Conservation (phyloP, 2,888 invertebrate genomes). For the Ommatoiulus sabulosus region DNA sequence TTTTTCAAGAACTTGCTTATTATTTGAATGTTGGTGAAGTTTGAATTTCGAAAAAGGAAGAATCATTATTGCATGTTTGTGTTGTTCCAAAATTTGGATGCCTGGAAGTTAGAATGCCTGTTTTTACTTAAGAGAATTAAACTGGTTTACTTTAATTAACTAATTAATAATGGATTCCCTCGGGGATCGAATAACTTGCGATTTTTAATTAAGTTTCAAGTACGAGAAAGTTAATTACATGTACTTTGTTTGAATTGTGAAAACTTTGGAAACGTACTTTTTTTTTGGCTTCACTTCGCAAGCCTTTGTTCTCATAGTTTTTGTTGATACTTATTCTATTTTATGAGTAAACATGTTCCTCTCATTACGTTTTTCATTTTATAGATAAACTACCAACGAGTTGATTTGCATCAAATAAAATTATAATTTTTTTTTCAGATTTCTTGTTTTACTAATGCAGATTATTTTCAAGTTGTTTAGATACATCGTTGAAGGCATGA, state of each 20-base stretch:
- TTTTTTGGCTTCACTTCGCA: background rate
- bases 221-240: background rate
- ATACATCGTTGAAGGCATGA: background rate
- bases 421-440: background rate
- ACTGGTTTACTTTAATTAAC: background rate
- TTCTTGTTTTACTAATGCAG: background rate
- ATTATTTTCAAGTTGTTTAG: background rate
- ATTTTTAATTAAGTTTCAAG: conserved; percentile 21
- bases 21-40: background rate
- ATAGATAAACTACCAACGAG: background rate
- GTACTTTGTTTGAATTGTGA: too few relatives aligned
- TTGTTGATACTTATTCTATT: background rate
- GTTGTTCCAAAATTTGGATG: too few relatives aligned
- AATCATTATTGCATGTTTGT: background rate
- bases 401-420: background rate
- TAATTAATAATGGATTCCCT: conserved; percentile 11
- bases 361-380: background rate
- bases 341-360: background rate
- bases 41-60: background rate
- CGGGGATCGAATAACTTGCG: background rate
- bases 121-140: background rate
- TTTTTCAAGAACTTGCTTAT: background rate
- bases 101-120: background rate
- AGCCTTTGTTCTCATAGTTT: background rate
- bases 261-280: background rate